phyloP scores from a whole-genome alignment of 2,797 vertebrate species.

The Chelonia mydas region DNA sequence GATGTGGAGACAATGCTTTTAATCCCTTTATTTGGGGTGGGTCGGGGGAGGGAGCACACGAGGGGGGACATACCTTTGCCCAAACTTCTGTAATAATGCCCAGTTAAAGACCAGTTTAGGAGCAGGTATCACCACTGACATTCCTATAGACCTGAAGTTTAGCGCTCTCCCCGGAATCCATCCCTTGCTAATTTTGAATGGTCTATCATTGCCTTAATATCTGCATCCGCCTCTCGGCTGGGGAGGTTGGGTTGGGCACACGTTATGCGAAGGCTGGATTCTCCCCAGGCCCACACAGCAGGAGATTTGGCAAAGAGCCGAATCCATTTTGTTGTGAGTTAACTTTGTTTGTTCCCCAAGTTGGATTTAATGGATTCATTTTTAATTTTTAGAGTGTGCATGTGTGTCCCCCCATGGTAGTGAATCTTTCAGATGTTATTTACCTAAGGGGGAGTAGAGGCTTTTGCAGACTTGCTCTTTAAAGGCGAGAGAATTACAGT shows the following conservation, averaged over 20 bases:
- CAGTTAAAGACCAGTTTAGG: background rate
- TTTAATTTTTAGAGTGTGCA: background rate
- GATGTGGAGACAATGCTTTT: background rate
- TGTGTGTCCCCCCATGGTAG: fast-evolving
- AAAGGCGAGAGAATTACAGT: background rate
- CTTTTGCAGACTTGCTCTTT: background rate
- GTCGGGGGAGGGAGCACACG: background rate
- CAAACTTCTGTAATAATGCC: background rate
- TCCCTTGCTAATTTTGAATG: background rate
- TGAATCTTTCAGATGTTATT: background rate
- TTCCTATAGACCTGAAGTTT: background rate
- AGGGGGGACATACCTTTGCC: fast-evolving
- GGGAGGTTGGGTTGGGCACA: background rate
- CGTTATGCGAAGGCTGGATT: background rate
- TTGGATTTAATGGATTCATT: background rate
- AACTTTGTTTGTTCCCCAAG: background rate
- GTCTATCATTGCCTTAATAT: background rate
- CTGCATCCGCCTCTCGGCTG: background rate
- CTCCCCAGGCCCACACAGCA: background rate
- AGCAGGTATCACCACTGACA: background rate
- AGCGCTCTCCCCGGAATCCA: background rate
- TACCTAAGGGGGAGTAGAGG: background rate
- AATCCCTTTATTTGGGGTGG: background rate
- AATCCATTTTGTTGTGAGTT: background rate
- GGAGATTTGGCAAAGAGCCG: background rate